Percentiles rank a stretch among this genome's conserved stretches.
Evolutionary conservation across 92 coral and sea anemone genomes (phyloP).

Genomic region (Phymanthus crucifer): DNA sequence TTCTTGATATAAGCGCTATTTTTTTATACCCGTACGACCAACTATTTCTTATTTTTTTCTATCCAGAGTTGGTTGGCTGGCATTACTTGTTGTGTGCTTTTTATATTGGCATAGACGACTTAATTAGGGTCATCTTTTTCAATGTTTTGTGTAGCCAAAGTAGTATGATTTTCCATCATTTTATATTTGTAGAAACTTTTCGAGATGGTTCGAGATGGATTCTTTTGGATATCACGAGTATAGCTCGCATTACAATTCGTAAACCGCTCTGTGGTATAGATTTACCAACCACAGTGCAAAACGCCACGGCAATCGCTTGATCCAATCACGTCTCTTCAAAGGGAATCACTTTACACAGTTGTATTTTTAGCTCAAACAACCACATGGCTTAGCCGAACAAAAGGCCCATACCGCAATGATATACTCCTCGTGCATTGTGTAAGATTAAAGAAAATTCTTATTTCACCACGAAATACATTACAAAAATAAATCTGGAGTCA

Average conservation of each 20-base stretch:
- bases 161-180: too few species aligned
- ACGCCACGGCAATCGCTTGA: not conserved
- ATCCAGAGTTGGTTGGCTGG: too few species aligned
- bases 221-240: not conserved
- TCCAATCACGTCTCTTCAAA: not conserved
- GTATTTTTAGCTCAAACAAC: not conserved
- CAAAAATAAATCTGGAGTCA: too few species aligned
- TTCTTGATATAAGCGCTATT: too few species aligned
- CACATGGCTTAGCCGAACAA: not conserved
- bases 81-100: too few species aligned
- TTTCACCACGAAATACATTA: too few species aligned
- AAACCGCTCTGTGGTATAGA: not conserved
- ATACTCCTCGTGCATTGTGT: not conserved
- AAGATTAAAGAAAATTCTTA: not conserved
- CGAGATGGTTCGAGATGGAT: not conserved
- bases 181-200: too few species aligned
- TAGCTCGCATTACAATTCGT: not conserved
- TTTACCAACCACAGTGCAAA: not conserved
- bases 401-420: not conserved
- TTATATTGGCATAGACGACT: too few species aligned
- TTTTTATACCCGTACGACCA: too few species aligned
- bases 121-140: too few species aligned
- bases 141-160: too few species aligned
- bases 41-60: too few species aligned
- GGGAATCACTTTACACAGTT: not conserved